phyloP scores from a whole-genome alignment of 2,113 vertebrate species.

The Peromyscus californicus region DNA sequence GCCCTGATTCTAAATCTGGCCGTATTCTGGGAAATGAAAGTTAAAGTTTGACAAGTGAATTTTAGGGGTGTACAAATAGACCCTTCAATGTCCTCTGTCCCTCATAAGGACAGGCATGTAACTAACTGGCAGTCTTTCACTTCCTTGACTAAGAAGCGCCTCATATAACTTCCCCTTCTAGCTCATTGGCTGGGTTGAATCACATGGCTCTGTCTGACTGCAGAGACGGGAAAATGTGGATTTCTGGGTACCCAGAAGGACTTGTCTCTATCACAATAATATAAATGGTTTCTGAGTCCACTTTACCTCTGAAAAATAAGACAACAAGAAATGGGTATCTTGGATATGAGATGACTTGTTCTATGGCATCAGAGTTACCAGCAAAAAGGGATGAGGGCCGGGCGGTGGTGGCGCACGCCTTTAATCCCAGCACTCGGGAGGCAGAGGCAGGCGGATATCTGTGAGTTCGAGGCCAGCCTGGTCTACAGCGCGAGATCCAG shows the following conservation, averaged over 20 bases:
- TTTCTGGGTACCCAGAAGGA: background rate
- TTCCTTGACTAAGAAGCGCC: background rate
- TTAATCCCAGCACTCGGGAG: too few species aligned
- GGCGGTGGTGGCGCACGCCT: too few species aligned
- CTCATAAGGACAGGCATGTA: background rate
- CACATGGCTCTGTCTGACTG: background rate
- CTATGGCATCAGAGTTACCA: background rate
- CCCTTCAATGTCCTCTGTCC: background rate
- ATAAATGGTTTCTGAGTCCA: background rate
- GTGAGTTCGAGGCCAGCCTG: too few species aligned
- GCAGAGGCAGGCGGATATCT: too few species aligned
- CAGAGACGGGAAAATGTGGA: background rate
- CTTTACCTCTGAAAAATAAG: background rate
- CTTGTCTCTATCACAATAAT: background rate
- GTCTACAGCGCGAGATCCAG: too few species aligned
- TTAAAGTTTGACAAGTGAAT: background rate
- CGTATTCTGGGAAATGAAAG: background rate
- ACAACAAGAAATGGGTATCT: slow-evolving; percentile 18
- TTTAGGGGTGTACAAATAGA: background rate
- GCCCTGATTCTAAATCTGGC: background rate
- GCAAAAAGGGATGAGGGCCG: too few species aligned
- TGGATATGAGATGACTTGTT: background rate
- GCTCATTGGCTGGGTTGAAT: background rate
- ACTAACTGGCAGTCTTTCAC: background rate
- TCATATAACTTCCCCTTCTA: background rate